Evolutionary conservation across 2,113 vertebrate species (phyloP).

Genomic region (Nasalis larvatus): DNA sequence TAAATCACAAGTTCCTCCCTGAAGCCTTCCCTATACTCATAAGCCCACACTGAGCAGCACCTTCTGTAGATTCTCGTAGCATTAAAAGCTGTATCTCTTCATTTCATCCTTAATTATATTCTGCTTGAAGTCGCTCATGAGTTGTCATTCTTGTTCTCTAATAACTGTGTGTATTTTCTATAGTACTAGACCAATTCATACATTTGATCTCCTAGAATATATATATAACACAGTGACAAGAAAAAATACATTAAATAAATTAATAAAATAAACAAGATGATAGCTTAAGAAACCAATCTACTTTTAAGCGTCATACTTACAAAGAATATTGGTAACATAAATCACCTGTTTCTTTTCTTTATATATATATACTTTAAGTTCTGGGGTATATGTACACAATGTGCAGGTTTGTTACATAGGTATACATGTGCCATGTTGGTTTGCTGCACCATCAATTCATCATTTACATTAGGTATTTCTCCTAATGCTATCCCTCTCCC

Average conservation of each 20-base stretch:
- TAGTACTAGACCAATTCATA: background rate
- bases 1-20: background rate
- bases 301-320: background rate
- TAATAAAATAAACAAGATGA: background rate
- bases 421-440: no score
- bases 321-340: conserved; percentile 23
- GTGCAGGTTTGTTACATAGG: no score
- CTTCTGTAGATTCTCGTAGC: background rate
- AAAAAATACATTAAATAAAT: background rate
- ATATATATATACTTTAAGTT: no score
- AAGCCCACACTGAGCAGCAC: background rate
- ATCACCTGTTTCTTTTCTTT: background rate
- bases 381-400: no score
- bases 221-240: background rate
- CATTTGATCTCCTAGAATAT: background rate
- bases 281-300: background rate
- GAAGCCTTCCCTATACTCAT: background rate
- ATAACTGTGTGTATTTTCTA: background rate
- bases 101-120: background rate
- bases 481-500: no score
- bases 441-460: no score
- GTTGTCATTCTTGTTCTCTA: background rate
- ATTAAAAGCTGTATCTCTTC: background rate
- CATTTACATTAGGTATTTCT: no score
- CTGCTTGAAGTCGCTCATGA: background rate